A percentile compares a stretch with the other conserved stretches of the same genome.
phyloP scores from a whole-genome alignment of 2,113 vertebrate genomes.

The Amphiprion percula region DNA sequence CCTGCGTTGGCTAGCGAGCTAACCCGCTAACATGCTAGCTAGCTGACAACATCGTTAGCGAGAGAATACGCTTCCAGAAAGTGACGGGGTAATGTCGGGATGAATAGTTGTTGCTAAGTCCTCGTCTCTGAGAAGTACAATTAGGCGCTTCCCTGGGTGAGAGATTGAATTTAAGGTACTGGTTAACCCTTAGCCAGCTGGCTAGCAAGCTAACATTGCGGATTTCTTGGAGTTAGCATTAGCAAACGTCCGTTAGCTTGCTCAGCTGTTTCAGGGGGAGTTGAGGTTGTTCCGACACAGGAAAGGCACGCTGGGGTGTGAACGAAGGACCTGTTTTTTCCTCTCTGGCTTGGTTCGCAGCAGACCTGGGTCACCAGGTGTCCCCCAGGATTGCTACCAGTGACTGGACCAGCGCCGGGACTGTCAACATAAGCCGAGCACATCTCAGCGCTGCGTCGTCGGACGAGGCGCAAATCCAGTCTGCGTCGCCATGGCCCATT shows the following conservation, averaged over 20 bases:
- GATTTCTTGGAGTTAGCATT: conserved; percentile 68
- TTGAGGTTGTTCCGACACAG: conserved; percentile 16
- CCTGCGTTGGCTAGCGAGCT: conserved; percentile 62
- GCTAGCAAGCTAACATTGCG: conserved; percentile 64
- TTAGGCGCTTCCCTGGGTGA: not conserved
- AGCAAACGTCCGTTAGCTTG: conserved; percentile 61
- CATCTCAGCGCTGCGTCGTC: conserved; percentile 14
- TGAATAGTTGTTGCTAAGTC: not conserved
- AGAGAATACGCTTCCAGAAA: conserved; percentile 42
- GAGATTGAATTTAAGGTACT: conserved; percentile 4
- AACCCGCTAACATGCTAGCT: conserved; percentile 74
- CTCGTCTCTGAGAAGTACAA: not conserved
- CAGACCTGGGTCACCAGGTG: not conserved
- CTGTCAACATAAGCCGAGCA: conserved; percentile 51
- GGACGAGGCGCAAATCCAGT: conserved; percentile 32
- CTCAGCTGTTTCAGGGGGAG: conserved; percentile 60
- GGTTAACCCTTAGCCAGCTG: conserved; percentile 26
- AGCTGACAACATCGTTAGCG: conserved; percentile 65
- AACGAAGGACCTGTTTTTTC: conserved; percentile 11
- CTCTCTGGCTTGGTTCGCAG: not conserved
- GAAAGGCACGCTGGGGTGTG: not conserved
- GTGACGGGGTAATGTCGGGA: conserved; percentile 38
- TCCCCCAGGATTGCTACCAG: conserved; percentile 20
- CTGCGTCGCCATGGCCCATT: conserved; percentile 90
- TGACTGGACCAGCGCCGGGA: conserved; percentile 28